A percentile compares a stretch with the other conserved stretches of the same genome.
Conservation (phyloP, 2,888 invertebrate species). For the Plebejus argus region DNA sequence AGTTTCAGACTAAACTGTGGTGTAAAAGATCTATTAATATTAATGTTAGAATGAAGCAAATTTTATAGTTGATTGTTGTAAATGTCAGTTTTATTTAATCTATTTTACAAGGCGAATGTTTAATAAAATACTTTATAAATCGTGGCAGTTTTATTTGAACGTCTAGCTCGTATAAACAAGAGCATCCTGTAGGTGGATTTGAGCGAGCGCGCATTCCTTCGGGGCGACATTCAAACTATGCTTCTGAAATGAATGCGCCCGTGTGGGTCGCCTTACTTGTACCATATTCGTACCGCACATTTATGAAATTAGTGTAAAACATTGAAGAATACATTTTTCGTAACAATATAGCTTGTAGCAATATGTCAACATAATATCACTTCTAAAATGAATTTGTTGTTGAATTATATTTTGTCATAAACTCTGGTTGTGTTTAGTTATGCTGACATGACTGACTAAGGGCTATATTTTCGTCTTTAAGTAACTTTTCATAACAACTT, state of each 20-base stretch:
- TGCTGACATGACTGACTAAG: too few species aligned
- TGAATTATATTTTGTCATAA: not conserved
- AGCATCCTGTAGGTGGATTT: constrained; percentile 20
- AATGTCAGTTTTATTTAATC: constrained; percentile 79
- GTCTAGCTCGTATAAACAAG: constrained; percentile 8
- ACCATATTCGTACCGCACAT: not conserved
- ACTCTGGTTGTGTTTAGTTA: too few species aligned
- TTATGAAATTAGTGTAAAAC: constrained; percentile 3
- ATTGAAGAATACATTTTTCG: not conserved
- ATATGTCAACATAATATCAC: not conserved
- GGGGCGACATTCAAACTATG: constrained; percentile 58
- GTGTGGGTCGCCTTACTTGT: constrained; percentile 27
- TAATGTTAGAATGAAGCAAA: constrained; percentile 71
- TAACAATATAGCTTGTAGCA: not conserved
- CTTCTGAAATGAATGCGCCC: constrained; percentile 41
- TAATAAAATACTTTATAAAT: constrained; percentile 80
- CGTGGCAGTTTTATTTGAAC: constrained; percentile 49
- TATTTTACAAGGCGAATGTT: constrained; percentile 80
- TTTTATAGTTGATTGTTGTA: constrained; percentile 81
- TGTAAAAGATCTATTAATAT: constrained; percentile 58
- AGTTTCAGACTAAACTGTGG: not conserved
- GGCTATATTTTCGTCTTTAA: too few species aligned
- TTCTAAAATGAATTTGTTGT: not conserved
- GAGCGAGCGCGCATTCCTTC: constrained; percentile 52
- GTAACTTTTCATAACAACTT: too few species aligned